Evolutionary conservation across 2,113 vertebrate genomes (phyloP), one percentile per base, ranked within the genome.

Genomic region (Alligator mississippiensis): DNA sequence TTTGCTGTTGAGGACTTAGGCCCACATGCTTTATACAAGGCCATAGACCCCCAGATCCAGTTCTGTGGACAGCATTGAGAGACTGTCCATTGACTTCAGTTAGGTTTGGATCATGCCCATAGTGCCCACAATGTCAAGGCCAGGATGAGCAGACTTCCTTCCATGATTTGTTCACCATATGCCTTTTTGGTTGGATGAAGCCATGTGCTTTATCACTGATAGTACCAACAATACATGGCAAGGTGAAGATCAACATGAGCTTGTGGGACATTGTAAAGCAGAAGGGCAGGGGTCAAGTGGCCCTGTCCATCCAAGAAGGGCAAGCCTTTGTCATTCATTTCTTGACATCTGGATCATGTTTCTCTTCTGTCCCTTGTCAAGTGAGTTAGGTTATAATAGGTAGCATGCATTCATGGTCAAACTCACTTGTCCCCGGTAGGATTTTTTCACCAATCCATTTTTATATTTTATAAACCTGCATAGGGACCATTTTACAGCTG

Each of bases 401-500:
- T 30, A 68, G 30, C n/a, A 28, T 27, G 25, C 63, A 64, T 24
- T 18, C 16, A 21, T 72, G 7, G 47, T 47, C 34, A 72, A 34
- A 22, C 34, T 21, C 11, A 38, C 34, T 5, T 22, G 47, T 47
- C 47, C 47, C 47, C 54, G 30, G 17, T 82, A 82, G 55, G 47
- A 70, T 80, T 92, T 93, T 47, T 95, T 95, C 62, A 85, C 92
- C 95, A 90, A 89, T 88, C 89, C 57, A 0, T 87, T 96, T 47
- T 90, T 94, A 90, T 96, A 96, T 93, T 95, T 96, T 94, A 96
- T 96, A 95, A 96, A 91, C 85, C 87, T 95, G 89, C 94, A 91
- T 88, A 94, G 61, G 89, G 84, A 96, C 92, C 89, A 94, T 95
- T 96, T 97, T 96, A 95, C 77, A 95, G 87, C 93, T 93, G 96